These are phyloP conservation scores for Protobothrops mucrosquamatus DNA, from an alignment of 2,113 vertebrate genomes.

Conservation along the genomic window DNA sequence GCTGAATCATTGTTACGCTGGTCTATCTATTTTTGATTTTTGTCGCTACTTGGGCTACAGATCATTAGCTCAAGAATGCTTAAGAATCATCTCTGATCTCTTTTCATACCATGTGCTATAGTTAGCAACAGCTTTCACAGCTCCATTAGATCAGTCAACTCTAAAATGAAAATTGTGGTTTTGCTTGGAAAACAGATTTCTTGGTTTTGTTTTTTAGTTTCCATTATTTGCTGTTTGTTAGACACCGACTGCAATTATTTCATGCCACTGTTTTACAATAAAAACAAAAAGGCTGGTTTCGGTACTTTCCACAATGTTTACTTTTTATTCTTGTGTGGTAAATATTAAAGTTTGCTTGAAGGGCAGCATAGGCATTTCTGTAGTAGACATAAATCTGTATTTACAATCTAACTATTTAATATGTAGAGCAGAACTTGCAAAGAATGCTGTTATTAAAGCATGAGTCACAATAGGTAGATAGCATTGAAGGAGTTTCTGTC, in stretches of 20 bases:
- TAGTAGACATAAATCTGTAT: background rate
- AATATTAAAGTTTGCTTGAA: background rate
- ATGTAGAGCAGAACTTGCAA: background rate
- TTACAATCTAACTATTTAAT: background rate
- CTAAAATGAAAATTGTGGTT: background rate
- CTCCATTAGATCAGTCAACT: background rate
- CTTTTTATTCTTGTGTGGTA: background rate
- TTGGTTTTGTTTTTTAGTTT: background rate
- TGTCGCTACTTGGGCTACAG: background rate
- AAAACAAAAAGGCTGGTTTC: background rate
- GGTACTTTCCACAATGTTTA: background rate
- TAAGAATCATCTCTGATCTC: background rate
- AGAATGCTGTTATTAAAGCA: background rate
- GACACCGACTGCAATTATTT: background rate
- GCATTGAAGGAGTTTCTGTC: background rate
- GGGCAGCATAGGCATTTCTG: background rate
- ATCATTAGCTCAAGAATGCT: background rate
- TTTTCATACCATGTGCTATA: background rate
- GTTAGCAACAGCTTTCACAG: background rate
- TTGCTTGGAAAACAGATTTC: background rate
- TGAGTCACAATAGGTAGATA: background rate
- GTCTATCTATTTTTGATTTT: background rate
- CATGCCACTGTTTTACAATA: background rate
- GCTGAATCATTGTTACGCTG: background rate
- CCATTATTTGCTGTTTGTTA: background rate